Percentiles rank a stretch among this genome's conserved stretches.
These are phyloP conservation scores for Minunthozetes semirufus DNA, from an alignment of 2,888 invertebrate genomes.

Conservation along the genomic window DNA sequence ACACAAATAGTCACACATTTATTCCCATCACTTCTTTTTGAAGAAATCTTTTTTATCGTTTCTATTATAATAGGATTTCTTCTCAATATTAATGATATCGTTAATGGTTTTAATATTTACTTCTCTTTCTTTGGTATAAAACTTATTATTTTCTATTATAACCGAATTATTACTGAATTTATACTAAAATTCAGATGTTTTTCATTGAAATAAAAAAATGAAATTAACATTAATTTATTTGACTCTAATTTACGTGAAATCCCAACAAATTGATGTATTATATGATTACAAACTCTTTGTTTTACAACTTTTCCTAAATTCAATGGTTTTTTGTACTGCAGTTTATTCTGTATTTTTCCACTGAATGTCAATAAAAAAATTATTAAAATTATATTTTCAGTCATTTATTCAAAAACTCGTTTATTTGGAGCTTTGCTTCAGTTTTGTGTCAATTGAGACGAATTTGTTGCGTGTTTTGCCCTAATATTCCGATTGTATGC, in stretches of 20 bases:
- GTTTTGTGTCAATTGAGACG: neutral
- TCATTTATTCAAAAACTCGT: neutral
- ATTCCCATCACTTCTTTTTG: too few relatives aligned
- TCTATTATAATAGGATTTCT: too few relatives aligned
- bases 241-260: slow-evolving; percentile 2
- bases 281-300: neutral
- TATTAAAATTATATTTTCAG: neutral
- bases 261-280: neutral
- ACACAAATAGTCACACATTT: too few relatives aligned
- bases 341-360: neutral
- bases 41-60: too few relatives aligned
- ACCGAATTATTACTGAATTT: too few relatives aligned
- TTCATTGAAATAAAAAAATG: neutral
- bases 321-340: neutral
- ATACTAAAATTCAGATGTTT: neutral
- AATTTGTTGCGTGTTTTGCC: neutral
- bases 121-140: too few relatives aligned
- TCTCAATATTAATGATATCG: too few relatives aligned
- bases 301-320: neutral
- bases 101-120: too few relatives aligned
- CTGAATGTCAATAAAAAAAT: neutral
- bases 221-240: slow-evolving; percentile 5
- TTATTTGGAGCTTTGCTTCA: neutral
- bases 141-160: too few relatives aligned
- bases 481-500: neutral